Evolutionary conservation across 2,797 vertebrate species (phyloP).

Genomic region (Neosalanx taihuensis): DNA sequence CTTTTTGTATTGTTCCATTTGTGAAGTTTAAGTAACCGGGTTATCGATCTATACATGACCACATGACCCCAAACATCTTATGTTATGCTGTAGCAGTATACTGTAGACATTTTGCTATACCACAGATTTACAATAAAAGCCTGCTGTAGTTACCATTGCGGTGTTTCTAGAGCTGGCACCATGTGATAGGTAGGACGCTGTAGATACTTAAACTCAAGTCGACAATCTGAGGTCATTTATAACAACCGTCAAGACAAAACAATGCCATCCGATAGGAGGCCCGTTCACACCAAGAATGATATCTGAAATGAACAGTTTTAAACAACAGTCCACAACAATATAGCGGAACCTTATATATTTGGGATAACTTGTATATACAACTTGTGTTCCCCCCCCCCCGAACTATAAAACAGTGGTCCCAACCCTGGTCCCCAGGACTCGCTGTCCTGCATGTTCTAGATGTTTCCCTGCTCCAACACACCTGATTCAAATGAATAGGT

Average conservation of each 20-base stretch:
- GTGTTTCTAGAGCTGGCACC: neutral
- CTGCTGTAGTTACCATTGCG: neutral
- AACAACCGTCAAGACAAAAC: neutral
- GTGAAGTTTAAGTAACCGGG: too few relatives aligned
- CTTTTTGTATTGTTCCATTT: neutral
- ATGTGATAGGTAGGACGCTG: conserved; percentile 14
- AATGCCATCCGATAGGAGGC: neutral
- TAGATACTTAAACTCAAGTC: conserved; percentile 15
- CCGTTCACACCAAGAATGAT: too few relatives aligned
- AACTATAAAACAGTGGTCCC: too few relatives aligned
- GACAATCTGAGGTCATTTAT: conserved; percentile 11
- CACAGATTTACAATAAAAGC: neutral
- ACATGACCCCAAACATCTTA: neutral
- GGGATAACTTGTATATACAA: too few relatives aligned
- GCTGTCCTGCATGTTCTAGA: too few relatives aligned
- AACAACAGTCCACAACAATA: neutral
- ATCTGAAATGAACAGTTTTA: neutral
- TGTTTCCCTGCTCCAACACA: too few relatives aligned
- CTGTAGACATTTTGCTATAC: neutral
- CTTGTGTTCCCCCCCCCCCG: too few relatives aligned
- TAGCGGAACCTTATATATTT: too few relatives aligned
- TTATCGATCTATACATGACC: neutral
- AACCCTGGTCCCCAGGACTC: too few relatives aligned
- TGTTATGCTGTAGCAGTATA: neutral
- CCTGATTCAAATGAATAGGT: too few relatives aligned